Evolutionary conservation across 2,113 vertebrate species (phyloP), one percentile per base, ranked within the genome.

Genomic region (Cynocephalus volans): DNA sequence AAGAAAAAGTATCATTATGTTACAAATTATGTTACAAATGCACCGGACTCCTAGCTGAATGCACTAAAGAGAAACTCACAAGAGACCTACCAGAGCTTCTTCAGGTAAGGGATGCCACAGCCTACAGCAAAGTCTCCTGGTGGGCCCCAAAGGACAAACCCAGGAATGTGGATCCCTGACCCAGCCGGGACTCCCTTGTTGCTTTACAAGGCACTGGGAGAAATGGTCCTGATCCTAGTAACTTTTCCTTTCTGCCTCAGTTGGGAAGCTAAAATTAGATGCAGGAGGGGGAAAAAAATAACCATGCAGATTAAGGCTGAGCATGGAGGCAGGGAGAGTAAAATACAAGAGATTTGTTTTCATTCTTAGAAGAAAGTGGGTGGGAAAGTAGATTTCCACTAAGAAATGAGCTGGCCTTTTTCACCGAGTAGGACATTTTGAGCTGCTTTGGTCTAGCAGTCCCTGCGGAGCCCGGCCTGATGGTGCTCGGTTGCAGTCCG

Each of bases 401-500:
- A 91, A 77, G 96, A 94, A 97, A 94, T 54, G 7, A 93, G 87
- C 82, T 95, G 91, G 96, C 88, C 92, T 52, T 97, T 98, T 98
- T 97, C 96, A 94, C 96, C 84, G 93, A 95, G 97, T 97, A 85
- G 96, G 96, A 98, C 98, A 97, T 93, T 91, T 72, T 92, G 97
- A 97, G 96, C 86, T 91, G 90, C 93, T 96, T 81, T 94, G 77
- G 92, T 98, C 97, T 95, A 77, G 23, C 95, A 65, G 93, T 93
- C 98, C 98, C 98, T 26, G 76, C 10, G 91, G 97, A 98, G 89
- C 75, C 84, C 31, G 70, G 95, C 90, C 97, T 96, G 98, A 97
- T 96, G 96, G 98, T 96, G n/a, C n/a, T n/a, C n/a, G 98, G 97
- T 96, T 98, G 94, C 83, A 98, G 97, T 98, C 95, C 96, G 79